phyloP scores from a whole-genome alignment of 2,888 invertebrate species.

The Spicauda simplicius region DNA sequence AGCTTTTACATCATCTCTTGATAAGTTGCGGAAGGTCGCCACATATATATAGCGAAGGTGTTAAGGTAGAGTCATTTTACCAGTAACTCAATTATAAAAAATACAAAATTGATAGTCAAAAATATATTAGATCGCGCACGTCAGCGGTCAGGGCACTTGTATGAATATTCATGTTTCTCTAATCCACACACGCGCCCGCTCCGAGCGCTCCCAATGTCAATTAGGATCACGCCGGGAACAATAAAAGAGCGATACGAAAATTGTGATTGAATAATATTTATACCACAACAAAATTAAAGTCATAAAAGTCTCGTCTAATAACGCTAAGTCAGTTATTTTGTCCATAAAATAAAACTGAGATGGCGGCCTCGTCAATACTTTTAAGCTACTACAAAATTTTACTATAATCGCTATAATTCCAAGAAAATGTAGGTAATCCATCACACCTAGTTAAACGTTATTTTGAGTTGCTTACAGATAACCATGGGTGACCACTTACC shows the following conservation, averaged over 20 bases:
- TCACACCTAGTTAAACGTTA: no score
- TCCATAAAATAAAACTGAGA: background rate
- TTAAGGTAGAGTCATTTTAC: no score
- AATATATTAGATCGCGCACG: background rate
- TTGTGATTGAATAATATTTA: background rate
- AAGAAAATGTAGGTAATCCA: background rate
- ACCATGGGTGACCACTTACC: no score
- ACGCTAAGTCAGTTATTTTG: background rate
- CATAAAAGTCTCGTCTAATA: background rate
- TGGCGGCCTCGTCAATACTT: background rate
- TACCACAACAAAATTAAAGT: background rate
- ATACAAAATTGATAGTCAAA: background rate
- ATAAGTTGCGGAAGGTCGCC: no score
- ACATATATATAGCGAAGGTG: no score
- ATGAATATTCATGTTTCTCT: slow-evolving; percentile 5
- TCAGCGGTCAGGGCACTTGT: background rate
- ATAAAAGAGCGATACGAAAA: background rate
- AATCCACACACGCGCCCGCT: background rate
- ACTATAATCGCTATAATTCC: background rate
- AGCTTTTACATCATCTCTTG: no score
- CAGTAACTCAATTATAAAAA: background rate
- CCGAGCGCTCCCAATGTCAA: background rate
- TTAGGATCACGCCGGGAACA: slow-evolving; percentile 6
- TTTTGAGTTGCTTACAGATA: no score
- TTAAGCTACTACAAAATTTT: background rate